Conservation (phyloP, 92 coral and sea anemone genomes). For the Virgularia gustaviana region DNA sequence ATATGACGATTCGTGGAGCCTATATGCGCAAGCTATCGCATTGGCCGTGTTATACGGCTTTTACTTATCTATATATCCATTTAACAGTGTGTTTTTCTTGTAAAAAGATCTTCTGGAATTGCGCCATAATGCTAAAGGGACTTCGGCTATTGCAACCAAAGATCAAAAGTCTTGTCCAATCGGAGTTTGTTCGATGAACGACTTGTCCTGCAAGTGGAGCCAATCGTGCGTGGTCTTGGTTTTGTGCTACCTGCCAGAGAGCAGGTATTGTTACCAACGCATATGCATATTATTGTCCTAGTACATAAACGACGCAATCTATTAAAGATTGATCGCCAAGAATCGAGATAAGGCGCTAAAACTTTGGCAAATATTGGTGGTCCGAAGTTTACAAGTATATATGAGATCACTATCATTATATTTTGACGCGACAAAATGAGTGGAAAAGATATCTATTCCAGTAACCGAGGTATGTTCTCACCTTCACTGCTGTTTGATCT, state of each 20-base stretch:
- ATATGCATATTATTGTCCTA: slow-evolving; percentile 15
- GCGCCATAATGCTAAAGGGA: no score
- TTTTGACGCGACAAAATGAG: neutral
- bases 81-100: no score
- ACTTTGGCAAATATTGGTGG: no score
- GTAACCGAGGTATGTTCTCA: slow-evolving; percentile 9
- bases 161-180: slow-evolving; percentile 39
- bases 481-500: no score
- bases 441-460: neutral
- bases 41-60: no score
- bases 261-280: slow-evolving; percentile 25
- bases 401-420: no score
- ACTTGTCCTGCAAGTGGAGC: slow-evolving; percentile 9
- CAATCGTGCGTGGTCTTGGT: slow-evolving; percentile 15
- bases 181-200: slow-evolving; percentile 26
- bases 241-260: slow-evolving; percentile 14
- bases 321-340: neutral
- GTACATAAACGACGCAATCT: neutral
- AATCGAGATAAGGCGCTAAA: no score
- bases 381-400: no score
- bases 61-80: no score
- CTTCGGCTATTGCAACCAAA: slow-evolving; percentile 19
- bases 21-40: no score
- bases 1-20: no score
- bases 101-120: no score